Conservation (phyloP, 2,797 vertebrate species). For the Lemur catta region DNA sequence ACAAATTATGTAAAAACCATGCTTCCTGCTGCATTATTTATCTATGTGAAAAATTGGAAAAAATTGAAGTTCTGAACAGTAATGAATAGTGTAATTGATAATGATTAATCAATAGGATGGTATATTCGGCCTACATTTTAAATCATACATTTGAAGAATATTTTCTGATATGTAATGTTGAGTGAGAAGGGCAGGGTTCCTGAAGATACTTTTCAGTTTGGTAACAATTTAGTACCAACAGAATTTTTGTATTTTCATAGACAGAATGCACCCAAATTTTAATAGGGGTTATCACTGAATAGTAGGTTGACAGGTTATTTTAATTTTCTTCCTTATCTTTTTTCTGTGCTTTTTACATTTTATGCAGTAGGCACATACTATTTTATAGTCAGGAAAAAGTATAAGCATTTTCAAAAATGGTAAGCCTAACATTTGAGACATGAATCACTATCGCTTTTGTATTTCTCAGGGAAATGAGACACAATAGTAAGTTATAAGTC, state of each 20-base stretch:
- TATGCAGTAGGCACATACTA: background rate
- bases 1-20: background rate
- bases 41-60: background rate
- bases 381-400: background rate
- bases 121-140: background rate
- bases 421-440: background rate
- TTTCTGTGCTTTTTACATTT: constrained; percentile 10
- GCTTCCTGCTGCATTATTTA: background rate
- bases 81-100: background rate
- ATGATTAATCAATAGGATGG: background rate
- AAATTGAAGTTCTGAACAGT: background rate
- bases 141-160: background rate
- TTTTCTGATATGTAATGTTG: background rate
- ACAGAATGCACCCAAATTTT: background rate
- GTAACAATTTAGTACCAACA: background rate
- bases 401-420: background rate
- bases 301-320: background rate
- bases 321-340: background rate
- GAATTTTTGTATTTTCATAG: background rate
- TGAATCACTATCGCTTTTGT: constrained; percentile 46
- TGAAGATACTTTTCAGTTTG: background rate
- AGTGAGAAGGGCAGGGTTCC: background rate
- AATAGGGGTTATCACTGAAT: background rate
- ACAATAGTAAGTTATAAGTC: constrained; percentile 43
- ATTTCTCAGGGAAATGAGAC: constrained; percentile 52